Conservation (phyloP, 2,113 vertebrate genomes). For the Trematocara nigrifrons region DNA sequence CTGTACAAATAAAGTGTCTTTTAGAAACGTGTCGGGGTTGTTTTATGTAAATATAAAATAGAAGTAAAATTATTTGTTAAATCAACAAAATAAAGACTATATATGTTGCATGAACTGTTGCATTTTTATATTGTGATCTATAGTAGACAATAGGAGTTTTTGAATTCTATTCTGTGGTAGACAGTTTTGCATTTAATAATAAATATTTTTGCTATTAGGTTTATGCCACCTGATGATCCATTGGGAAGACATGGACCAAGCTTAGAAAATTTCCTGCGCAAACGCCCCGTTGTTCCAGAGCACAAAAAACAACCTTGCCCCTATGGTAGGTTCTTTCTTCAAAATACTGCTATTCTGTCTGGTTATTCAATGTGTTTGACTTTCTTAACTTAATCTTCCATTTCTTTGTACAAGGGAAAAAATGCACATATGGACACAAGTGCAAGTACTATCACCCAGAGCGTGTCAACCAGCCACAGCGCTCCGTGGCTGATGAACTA, state of each 20-base stretch:
- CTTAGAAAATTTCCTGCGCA: conserved; percentile 95
- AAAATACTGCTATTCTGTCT: not conserved
- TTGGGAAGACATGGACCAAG: conserved; percentile 95
- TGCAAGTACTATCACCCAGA: conserved; percentile 99
- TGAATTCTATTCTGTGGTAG: not conserved
- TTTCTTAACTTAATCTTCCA: not conserved
- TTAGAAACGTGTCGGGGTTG: not conserved
- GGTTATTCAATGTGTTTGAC: not conserved
- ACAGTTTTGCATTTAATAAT: not conserved
- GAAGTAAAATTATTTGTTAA: not conserved
- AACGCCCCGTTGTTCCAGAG: conserved; percentile 92
- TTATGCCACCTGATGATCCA: conserved; percentile 98
- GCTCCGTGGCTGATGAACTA: conserved; percentile 96
- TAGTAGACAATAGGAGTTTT: not conserved
- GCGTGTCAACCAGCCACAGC: conserved; percentile 91
- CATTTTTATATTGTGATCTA: not conserved
- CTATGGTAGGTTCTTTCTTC: conserved; percentile 81
- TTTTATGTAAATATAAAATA: not conserved
- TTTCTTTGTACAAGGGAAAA: conserved; percentile 82
- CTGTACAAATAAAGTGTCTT: too few species aligned
- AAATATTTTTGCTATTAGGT: conserved; percentile 66
- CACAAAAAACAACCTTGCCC: conserved; percentile 98
- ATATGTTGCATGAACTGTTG: not conserved
- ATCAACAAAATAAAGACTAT: not conserved
- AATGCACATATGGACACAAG: conserved; percentile 99